Evolutionary conservation across 2,797 vertebrate species (phyloP).

Genomic region (Brachyalestes nurse): DNA sequence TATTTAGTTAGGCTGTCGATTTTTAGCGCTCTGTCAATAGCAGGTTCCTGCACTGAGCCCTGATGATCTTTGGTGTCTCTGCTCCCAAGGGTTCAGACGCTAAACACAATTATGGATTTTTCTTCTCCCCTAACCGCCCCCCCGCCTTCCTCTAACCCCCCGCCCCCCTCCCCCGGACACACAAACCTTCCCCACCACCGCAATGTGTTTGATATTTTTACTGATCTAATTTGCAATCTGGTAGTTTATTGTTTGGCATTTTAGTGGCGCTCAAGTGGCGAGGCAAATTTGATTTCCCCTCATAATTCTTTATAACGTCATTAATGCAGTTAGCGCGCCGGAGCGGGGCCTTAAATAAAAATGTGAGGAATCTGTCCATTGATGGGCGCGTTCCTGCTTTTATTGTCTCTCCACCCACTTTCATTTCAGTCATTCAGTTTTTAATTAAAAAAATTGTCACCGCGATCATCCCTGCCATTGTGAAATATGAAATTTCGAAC

Average conservation of each 20-base stretch:
- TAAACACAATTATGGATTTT: constrained; percentile 99
- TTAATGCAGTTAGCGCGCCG: constrained; percentile 96
- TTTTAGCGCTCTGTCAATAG: constrained; percentile 99
- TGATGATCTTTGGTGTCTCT: constrained; percentile 97
- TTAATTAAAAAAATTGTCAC: constrained; percentile 84
- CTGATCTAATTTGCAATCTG: constrained; percentile 99
- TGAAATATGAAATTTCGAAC: constrained; percentile 79
- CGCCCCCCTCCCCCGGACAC: too few relatives aligned
- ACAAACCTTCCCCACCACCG: constrained; percentile 78
- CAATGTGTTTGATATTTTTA: constrained; percentile 99
- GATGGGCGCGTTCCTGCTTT: constrained; percentile 79
- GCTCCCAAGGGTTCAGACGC: constrained; percentile 90
- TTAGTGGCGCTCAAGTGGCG: constrained; percentile 99
- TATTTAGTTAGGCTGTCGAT: constrained; percentile 99
- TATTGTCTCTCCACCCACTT: constrained; percentile 75
- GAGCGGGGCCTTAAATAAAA: constrained; percentile 85
- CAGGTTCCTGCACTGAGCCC: constrained; percentile 83
- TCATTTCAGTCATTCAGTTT: constrained; percentile 74
- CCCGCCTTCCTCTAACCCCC: constrained; percentile 15
- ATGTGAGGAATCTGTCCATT: constrained; percentile 72
- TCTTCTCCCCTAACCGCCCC: background rate
- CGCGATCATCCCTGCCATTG: constrained; percentile 69
- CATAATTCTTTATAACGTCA: constrained; percentile 99
- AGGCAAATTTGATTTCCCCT: constrained; percentile 99
- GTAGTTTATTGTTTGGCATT: constrained; percentile 99